These are phyloP conservation scores for Sturnus vulgaris DNA, from an alignment of 2,113 vertebrate genomes.

Conservation along the genomic window DNA sequence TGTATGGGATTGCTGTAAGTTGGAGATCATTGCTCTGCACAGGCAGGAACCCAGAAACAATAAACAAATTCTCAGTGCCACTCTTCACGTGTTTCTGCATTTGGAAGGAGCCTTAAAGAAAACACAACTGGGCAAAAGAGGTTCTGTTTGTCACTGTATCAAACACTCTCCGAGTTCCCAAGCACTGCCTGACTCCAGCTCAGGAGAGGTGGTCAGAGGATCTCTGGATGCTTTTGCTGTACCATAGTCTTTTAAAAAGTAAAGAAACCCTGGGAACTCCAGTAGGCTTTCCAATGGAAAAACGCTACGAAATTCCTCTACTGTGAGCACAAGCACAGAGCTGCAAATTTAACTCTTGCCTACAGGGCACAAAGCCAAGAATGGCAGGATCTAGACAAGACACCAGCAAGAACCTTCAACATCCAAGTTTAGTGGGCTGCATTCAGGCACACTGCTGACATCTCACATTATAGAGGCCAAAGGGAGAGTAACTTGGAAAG, in stretches of 20 bases:
- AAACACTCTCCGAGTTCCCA: not conserved
- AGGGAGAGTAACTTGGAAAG: not conserved
- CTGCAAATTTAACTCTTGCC: not conserved
- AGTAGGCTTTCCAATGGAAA: not conserved
- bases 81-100: not conserved
- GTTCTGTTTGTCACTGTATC: not conserved
- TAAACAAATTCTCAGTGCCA: not conserved
- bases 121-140: not conserved
- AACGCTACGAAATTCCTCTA: not conserved
- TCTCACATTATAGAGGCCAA: not conserved
- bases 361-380: not conserved
- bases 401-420: not conserved
- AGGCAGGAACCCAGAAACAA: not conserved
- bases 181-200: not conserved
- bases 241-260: not conserved
- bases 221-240: not conserved
- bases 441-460: not conserved
- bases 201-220: no score
- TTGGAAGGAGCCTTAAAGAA: not conserved
- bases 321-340: not conserved
- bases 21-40: not conserved
- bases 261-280: not conserved
- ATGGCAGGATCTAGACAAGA: not conserved
- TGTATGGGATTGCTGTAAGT: accelerated
- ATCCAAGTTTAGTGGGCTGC: not conserved